Evolutionary conservation across 2,113 vertebrate genomes (phyloP).

Genomic region (Indicator indicator): DNA sequence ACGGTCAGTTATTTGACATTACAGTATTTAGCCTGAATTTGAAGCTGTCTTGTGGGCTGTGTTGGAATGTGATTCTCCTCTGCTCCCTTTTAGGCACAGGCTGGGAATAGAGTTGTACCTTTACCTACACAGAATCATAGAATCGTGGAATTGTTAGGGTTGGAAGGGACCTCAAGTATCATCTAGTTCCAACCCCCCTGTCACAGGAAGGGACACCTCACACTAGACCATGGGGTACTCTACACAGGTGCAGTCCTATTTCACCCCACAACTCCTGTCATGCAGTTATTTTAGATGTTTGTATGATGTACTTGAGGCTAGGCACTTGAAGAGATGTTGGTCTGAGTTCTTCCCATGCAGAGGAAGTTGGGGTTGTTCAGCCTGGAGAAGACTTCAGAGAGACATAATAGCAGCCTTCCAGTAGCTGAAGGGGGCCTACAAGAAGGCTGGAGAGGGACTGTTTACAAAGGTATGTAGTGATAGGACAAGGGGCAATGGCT

Average conservation of each 20-base stretch:
- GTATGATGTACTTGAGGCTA: neutral
- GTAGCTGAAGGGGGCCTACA: too few species aligned
- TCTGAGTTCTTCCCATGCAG: neutral
- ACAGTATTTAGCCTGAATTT: neutral
- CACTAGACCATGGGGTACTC: neutral
- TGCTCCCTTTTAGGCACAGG: neutral
- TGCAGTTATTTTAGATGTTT: neutral
- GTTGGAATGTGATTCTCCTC: neutral
- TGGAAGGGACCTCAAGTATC: too few species aligned
- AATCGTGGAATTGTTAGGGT: too few species aligned
- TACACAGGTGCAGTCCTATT: neutral
- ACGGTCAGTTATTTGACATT: neutral
- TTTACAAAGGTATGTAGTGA: too few species aligned
- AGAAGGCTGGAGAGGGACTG: too few species aligned
- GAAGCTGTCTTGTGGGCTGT: neutral
- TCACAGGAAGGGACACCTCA: too few species aligned
- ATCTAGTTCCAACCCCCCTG: too few species aligned
- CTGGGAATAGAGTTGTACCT: neutral
- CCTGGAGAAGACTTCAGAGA: too few species aligned
- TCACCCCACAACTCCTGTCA: fast-evolving
- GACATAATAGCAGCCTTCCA: too few species aligned
- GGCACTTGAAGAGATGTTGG: neutral
- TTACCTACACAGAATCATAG: neutral
- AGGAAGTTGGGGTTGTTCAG: too few species aligned
- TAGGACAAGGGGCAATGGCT: too few species aligned